phyloP scores from a whole-genome alignment of 2,888 invertebrate genomes.

The Coleophora flavipennella region DNA sequence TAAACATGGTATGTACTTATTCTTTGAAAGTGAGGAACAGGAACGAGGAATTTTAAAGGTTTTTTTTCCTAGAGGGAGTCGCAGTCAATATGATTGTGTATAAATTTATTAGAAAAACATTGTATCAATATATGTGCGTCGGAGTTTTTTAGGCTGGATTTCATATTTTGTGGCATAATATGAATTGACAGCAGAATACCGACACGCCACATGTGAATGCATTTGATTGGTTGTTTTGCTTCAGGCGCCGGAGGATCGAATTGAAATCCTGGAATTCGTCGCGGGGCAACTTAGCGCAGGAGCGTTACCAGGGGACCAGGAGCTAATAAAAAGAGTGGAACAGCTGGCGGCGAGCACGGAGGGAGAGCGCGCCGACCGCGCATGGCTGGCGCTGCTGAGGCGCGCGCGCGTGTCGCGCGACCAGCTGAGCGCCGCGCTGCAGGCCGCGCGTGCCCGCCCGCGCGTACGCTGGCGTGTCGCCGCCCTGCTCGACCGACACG shows the following conservation, averaged over 20 bases:
- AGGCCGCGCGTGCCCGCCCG: constrained; percentile 23
- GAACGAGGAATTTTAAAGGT: too few relatives aligned
- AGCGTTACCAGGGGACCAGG: constrained; percentile 46
- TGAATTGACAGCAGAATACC: too few relatives aligned
- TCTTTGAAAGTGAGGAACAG: too few relatives aligned
- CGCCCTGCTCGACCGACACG: constrained; percentile 27
- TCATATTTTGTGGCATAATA: too few relatives aligned
- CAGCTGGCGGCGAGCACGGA: constrained; percentile 30
- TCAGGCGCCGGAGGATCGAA: constrained; percentile 43
- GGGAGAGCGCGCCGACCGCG: constrained; percentile 48
- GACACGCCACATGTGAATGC: too few relatives aligned
- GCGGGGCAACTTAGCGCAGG: constrained; percentile 46
- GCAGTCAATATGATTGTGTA: too few relatives aligned
- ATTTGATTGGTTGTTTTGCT: too few relatives aligned
- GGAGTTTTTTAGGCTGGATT: too few relatives aligned
- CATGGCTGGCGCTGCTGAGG: constrained; percentile 39
- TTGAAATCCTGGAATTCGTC: constrained; percentile 55
- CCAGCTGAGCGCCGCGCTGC: constrained; percentile 14
- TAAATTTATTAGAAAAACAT: too few relatives aligned
- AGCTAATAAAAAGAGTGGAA: constrained; percentile 34
- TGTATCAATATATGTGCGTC: too few relatives aligned
- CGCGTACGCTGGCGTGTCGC: constrained; percentile 44
- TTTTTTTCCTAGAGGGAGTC: too few relatives aligned
- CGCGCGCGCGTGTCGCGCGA: constrained; percentile 24
- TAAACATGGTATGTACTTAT: too few relatives aligned